phyloP scores from a whole-genome alignment of 1,140 invertebrate genomes.

The Drosophila elegans region DNA sequence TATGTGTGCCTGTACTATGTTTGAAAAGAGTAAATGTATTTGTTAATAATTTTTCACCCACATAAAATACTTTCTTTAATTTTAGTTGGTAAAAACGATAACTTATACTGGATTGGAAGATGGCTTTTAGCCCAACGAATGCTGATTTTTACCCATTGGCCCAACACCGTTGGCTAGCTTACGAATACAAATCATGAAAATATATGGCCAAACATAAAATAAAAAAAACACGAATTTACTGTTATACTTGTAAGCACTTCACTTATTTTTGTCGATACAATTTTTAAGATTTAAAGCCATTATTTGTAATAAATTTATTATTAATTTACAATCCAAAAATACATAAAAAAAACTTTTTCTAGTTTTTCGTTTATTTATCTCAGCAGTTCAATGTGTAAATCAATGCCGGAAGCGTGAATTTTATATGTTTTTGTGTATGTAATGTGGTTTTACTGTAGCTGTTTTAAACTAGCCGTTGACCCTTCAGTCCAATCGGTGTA shows the following conservation, averaged over 20 bases:
- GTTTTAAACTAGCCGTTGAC: conserved; percentile 29
- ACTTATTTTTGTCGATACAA: background rate
- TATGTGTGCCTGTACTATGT: no score
- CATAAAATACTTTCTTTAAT: no score
- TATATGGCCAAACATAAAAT: background rate
- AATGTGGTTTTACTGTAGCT: conserved; percentile 27
- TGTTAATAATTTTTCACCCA: no score
- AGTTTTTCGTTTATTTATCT: conserved; percentile 57
- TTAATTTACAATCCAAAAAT: conserved; percentile 16
- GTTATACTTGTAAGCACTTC: background rate
- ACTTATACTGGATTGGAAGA: no score
- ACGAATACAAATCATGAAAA: background rate
- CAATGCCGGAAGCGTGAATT: conserved; percentile 44
- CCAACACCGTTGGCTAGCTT: no score
- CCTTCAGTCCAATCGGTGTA: conserved; percentile 4
- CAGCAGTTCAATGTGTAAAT: conserved; percentile 46
- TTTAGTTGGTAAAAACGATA: no score
- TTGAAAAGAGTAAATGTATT: no score
- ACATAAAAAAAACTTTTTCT: conserved; percentile 28
- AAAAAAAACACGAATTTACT: background rate
- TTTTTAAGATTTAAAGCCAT: background rate
- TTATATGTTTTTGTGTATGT: conserved; percentile 14
- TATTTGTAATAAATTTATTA: conserved; percentile 19
- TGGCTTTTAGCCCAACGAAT: no score
- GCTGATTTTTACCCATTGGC: no score